Evolutionary conservation across 1,140 invertebrate genomes (phyloP), one percentile per base, ranked within the genome.

Genomic region (Apis florea): DNA sequence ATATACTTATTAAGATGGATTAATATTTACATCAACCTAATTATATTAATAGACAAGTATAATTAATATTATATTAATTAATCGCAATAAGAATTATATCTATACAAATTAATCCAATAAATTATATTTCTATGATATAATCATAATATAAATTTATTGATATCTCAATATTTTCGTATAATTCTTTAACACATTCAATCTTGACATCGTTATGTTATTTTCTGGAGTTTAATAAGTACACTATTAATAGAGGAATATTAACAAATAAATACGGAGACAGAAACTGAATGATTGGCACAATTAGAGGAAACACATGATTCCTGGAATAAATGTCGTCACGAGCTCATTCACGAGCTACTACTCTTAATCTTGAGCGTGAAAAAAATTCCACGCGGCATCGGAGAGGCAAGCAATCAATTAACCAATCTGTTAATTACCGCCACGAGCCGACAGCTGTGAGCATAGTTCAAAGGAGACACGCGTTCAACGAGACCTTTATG

Each of bases 401-500:
- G 15, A 72, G 69, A 64, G 63, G 51, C 54, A 54, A 61, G 70
- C 70, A 86, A 83, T 86, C 85, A 83, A 86, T 86, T 86, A 85
- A 75, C 75, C 59, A 69, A 77, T 86, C 80, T 82, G 72, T 61
- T 85, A 86, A 86, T 86, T 86, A 86, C 80, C 53, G 71, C 51
- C 59, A 70, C 79, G 63, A 70, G 56, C 40, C 77, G 85, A 73
- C 63, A 87, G 69, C 68, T 80, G 85, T 72, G 58, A 51, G 24
- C 53, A 56, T 63, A 63, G 85, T 69, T 87, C 85, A 84, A 87
- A 86, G 85, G n/a, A 86, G 73, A 53, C 59, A 56, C 68, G 53
- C 78, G 68, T 63, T 87, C 76, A 86, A 87, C 74, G 73, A 68
- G 70, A 86, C 80, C 85, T 86, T 87, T 87, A 86, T 86, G 24